These are phyloP conservation scores for Ceratosolen solmsi DNA, from an alignment of 1,140 invertebrate species.

Conservation along the genomic window DNA sequence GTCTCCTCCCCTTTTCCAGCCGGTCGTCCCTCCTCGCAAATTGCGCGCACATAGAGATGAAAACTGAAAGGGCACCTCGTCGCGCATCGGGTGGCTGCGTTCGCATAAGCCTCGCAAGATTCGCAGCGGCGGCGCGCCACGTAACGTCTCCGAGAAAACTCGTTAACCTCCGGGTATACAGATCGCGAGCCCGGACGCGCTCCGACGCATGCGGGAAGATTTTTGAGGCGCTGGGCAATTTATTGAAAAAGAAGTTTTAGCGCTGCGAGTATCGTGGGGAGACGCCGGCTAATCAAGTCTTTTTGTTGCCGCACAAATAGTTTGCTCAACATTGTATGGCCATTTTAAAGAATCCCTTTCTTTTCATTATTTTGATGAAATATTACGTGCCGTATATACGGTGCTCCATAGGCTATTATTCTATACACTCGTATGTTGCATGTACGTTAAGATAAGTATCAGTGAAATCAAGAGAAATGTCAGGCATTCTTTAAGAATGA, in stretches of 20 bases:
- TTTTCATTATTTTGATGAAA: not conserved
- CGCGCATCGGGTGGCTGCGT: not conserved
- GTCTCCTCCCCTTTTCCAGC: too few relatives aligned
- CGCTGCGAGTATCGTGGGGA: not conserved
- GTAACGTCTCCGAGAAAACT: conserved; percentile 25
- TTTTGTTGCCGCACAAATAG: not conserved
- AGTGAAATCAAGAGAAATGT: too few relatives aligned
- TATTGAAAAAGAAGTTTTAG: not conserved
- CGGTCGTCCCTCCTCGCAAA: not conserved
- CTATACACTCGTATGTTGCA: too few relatives aligned
- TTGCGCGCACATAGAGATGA: conserved; percentile 26
- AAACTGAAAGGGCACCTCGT: conserved; percentile 25
- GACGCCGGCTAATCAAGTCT: not conserved
- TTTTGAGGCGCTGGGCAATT: not conserved
- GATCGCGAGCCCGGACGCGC: not conserved
- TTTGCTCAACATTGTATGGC: not conserved
- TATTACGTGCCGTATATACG: not conserved
- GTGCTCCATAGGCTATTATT: too few relatives aligned
- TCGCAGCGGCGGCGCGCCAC: not conserved
- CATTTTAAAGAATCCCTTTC: not conserved
- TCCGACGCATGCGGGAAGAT: not conserved
- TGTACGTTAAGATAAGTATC: too few relatives aligned
- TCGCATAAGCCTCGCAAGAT: not conserved
- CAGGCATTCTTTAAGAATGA: too few relatives aligned
- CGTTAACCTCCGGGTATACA: conserved; percentile 11